phyloP scores from a whole-genome alignment of 2,888 invertebrate genomes.

The Galeruca laticollis region DNA sequence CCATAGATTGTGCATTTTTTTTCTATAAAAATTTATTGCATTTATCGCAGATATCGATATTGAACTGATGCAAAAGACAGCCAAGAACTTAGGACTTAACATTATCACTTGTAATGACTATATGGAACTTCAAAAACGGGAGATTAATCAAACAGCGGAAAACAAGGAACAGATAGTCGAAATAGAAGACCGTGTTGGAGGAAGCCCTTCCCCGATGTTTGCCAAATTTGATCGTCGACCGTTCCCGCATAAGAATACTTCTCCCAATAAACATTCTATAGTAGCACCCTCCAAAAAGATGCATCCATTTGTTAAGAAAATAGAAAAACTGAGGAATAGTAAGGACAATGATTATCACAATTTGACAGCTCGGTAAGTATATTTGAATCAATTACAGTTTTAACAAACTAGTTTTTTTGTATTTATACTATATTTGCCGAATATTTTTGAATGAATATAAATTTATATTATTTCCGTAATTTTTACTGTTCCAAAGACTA shows the following conservation, averaged over 20 bases:
- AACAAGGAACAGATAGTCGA: neutral
- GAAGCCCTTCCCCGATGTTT: neutral
- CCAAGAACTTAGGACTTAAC: conserved; percentile 33
- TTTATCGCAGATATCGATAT: conserved; percentile 33
- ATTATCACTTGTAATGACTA: conserved; percentile 9
- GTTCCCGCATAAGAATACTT: neutral
- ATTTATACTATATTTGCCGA: no score
- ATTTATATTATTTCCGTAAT: no score
- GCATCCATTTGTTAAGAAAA: neutral
- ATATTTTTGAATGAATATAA: no score
- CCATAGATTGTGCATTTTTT: no score
- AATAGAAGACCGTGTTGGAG: neutral
- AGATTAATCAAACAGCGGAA: neutral
- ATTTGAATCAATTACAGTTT: neutral
- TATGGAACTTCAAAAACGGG: conserved; percentile 18
- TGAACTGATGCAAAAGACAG: conserved; percentile 41
- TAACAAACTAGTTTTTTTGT: no score
- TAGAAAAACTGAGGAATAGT: neutral
- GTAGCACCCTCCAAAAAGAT: neutral
- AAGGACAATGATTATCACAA: neutral
- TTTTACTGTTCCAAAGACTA: no score
- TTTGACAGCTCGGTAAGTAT: neutral
- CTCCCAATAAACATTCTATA: neutral
- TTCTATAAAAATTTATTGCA: no score
- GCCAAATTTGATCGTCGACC: neutral